Base-by-base conservation (phyloP, 2,888 invertebrate genomes). In the Cephus pygmeus region DNA sequence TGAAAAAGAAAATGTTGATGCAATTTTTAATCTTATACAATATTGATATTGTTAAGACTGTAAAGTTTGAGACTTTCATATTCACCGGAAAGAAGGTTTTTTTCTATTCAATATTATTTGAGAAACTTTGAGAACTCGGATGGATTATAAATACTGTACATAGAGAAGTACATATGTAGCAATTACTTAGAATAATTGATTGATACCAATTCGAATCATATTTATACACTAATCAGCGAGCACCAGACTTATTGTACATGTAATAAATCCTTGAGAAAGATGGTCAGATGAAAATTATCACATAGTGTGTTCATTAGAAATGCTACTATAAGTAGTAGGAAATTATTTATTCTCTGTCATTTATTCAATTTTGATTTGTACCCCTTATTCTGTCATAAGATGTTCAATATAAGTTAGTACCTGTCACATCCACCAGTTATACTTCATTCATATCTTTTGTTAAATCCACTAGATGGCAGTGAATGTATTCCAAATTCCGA, bases 1-100 rank as follows among this genome's bases (percentile, higher is more conserved):
- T 4, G 90, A 89, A 40, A 91, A 90, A 68, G 90, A 91, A 81
- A 91, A 91, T 79, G 88, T 88, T 4, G 87, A 91, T 75, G 88
- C 89, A 4, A 80, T 91, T n/a, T 87, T 91, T 40, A 87, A 87
- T 81, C 83, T 90, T 12, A 90, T 91, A 76, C 87, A 88, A 73
- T 90, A 88, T 73, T 85, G 85, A 74, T 89, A 83, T 40, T 6
- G 56, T 15, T 23, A 56, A 56, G 15, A 56, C 15, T 56, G 56
- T 56, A 23, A 23, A 23, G 56, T 6, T 56, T 56, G 56, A 56
- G 56, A 56, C 9, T 56, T 56, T 56, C 23, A 56, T 56, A 23
- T 56, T 56, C 56, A 56, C 2, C 2, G 6, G 56, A 15, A 9
- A 56, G 56, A 56, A 56, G 23, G 56, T 23, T 56, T 56, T 56